phyloP scores from a whole-genome alignment of 2,888 invertebrate species.

The Cantharis nigra region DNA sequence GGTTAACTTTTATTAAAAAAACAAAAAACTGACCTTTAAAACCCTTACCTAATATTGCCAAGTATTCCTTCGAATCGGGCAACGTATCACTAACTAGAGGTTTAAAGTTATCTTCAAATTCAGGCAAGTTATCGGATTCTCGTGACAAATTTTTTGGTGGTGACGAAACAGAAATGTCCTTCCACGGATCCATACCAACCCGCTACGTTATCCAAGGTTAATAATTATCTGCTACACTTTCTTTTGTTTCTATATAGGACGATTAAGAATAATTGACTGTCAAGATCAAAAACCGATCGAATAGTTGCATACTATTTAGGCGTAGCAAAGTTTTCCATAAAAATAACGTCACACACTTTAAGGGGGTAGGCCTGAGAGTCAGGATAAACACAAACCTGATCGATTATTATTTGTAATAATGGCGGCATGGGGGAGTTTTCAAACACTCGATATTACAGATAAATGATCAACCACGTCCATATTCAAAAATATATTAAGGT shows the following conservation, averaged over 20 bases:
- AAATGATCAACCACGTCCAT: no score
- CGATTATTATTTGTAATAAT: no score
- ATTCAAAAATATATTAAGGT: no score
- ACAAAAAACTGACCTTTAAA: conserved; percentile 45
- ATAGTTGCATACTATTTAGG: background rate
- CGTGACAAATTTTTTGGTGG: background rate
- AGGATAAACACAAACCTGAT: no score
- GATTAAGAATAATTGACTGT: background rate
- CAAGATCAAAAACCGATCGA: background rate
- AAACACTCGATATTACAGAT: no score
- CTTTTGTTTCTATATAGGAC: background rate
- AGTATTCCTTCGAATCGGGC: conserved; percentile 68
- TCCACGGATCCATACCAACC: background rate
- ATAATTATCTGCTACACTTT: background rate
- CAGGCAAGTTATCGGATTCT: background rate
- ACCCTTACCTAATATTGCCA: conserved; percentile 68
- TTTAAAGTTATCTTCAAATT: conserved; percentile 65
- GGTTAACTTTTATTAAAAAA: background rate
- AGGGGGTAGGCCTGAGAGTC: no score
- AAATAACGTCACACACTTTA: no score
- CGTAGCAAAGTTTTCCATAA: background rate
- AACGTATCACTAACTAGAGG: conserved; percentile 56
- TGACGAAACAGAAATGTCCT: background rate
- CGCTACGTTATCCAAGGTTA: background rate
- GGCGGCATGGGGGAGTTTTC: no score